Percentiles rank a stretch among this genome's conserved stretches.
phyloP scores from a whole-genome alignment of 2,113 vertebrate genomes.

The Hippocampus mohnikei region DNA sequence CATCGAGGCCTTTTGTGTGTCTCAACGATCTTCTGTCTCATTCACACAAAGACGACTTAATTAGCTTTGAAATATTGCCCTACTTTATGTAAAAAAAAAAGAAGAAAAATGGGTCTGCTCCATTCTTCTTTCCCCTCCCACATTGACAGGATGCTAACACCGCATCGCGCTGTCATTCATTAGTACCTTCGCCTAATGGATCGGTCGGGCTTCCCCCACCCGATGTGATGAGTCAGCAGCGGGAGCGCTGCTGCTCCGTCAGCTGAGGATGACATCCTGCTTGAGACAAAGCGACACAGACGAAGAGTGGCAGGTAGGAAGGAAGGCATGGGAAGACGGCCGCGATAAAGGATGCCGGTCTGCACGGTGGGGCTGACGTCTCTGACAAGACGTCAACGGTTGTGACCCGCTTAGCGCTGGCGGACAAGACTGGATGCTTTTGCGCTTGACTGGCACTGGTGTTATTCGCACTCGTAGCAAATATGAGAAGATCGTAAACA shows the following conservation, averaged over 20 bases:
- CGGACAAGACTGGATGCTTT: slow-evolving; percentile 19
- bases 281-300: slow-evolving; percentile 42
- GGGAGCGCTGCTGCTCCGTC: slow-evolving; percentile 36
- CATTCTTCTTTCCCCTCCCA: background rate
- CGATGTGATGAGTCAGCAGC: slow-evolving; percentile 45
- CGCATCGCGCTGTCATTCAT: background rate
- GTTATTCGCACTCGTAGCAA: slow-evolving; percentile 5
- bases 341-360: slow-evolving; percentile 55
- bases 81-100: background rate
- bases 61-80: slow-evolving; percentile 14
- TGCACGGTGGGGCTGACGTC: slow-evolving; percentile 40
- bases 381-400: slow-evolving; percentile 53
- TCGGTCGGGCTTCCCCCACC: background rate
- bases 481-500: background rate
- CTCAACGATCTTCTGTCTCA: slow-evolving; percentile 14
- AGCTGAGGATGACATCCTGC: slow-evolving; percentile 38
- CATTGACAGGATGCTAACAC: slow-evolving; percentile 24
- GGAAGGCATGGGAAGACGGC: slow-evolving; percentile 38
- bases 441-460: slow-evolving; percentile 21
- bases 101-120: slow-evolving; percentile 1
- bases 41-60: slow-evolving; percentile 2
- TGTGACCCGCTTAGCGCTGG: slow-evolving; percentile 38
- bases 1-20: slow-evolving; percentile 28
- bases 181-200: slow-evolving; percentile 19
- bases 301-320: slow-evolving; percentile 29